Evolutionary conservation across 2,113 vertebrate genomes (phyloP).

Genomic region (Holacanthus passer): DNA sequence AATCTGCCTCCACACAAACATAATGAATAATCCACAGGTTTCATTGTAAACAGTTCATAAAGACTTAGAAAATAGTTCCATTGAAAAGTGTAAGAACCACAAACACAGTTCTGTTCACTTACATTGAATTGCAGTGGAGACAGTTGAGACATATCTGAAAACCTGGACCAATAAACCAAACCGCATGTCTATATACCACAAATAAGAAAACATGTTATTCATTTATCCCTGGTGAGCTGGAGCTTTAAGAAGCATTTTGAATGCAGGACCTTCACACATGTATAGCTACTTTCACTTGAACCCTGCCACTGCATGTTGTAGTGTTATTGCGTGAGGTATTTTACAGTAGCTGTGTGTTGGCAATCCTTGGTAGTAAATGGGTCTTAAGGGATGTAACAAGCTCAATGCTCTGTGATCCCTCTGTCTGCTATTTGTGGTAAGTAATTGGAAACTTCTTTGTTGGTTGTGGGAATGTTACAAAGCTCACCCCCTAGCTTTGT

Average conservation of each 20-base stretch:
- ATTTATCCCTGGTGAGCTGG: neutral
- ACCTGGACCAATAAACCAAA: neutral
- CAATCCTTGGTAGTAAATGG: conserved; percentile 14
- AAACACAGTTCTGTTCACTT: neutral
- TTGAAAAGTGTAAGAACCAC: too few relatives aligned
- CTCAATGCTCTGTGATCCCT: conserved; percentile 44
- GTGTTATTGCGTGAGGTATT: conserved; percentile 1
- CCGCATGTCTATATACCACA: neutral
- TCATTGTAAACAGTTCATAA: neutral
- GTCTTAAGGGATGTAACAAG: conserved; percentile 47
- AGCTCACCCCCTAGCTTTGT: conserved; percentile 23
- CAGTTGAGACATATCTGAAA: neutral
- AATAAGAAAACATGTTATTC: neutral
- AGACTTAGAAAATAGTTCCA: too few relatives aligned
- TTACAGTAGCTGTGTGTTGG: conserved; percentile 27
- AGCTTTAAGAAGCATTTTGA: neutral
- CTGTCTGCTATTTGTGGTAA: conserved; percentile 42
- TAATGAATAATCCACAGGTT: neutral
- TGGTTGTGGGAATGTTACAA: conserved; percentile 20
- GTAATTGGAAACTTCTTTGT: conserved; percentile 58
- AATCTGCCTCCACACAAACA: neutral
- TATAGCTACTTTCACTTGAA: neutral
- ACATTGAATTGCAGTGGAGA: neutral
- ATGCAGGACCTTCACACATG: neutral
- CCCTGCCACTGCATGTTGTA: neutral